Evolutionary conservation across 2,797 vertebrate genomes (phyloP).

Genomic region (Acropternis orthonyx): DNA sequence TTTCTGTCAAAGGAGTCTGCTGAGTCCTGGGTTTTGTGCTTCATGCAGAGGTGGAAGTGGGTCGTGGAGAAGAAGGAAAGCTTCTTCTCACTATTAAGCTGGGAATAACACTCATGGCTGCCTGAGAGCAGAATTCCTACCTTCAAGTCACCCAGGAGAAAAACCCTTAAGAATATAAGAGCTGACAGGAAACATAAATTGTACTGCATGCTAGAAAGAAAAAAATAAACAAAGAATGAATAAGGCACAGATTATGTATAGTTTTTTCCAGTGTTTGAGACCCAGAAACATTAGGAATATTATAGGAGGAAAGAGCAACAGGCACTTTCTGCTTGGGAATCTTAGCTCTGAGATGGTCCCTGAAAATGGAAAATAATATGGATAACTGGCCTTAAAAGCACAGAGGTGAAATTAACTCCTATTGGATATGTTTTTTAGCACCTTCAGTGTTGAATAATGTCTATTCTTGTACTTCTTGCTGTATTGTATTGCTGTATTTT

Average conservation of each 20-base stretch:
- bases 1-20: not conserved
- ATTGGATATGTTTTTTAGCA: not conserved
- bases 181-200: not conserved
- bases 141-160: not conserved
- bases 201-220: not conserved
- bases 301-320: not conserved
- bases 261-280: not conserved
- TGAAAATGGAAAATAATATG: not conserved
- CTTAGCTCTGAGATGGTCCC: not conserved
- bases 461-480: not conserved
- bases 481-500: not conserved
- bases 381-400: not conserved
- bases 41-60: not conserved
- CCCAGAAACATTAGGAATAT: not conserved
- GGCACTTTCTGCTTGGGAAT: not conserved
- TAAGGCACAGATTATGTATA: not conserved
- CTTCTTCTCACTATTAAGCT: not conserved
- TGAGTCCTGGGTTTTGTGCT: not conserved
- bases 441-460: not conserved
- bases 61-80: not conserved
- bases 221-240: not conserved
- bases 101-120: not conserved
- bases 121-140: not conserved
- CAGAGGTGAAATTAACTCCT: not conserved
- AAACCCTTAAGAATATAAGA: fast-evolving